Percentiles rank a stretch among this genome's conserved stretches.
Conservation (phyloP, 2,888 invertebrate genomes). For the Spatulosminthurus flaviceps region DNA sequence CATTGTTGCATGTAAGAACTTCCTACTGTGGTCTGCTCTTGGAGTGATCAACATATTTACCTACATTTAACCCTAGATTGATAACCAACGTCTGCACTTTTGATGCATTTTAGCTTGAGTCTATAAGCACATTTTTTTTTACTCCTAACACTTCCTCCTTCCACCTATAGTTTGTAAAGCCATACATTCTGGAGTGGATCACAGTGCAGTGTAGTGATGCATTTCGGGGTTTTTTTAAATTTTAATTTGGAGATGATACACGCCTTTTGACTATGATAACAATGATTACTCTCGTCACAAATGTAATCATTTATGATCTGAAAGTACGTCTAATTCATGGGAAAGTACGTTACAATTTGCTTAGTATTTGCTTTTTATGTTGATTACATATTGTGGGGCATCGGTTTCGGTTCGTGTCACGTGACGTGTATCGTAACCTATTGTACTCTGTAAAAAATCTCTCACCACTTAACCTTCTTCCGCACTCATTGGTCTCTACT, state of each 20-base stretch:
- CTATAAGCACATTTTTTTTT: too few relatives aligned
- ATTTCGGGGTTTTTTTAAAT: not conserved
- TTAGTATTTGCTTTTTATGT: conserved; percentile 49
- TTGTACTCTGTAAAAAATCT: conserved; percentile 39
- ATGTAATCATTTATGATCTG: not conserved
- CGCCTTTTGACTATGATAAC: not conserved
- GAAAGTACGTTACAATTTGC: conserved; percentile 22
- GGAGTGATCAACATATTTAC: not conserved
- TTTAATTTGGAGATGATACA: too few relatives aligned
- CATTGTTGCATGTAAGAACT: not conserved
- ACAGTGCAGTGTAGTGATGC: not conserved
- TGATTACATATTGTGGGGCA: conserved; percentile 47
- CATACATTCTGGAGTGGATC: not conserved
- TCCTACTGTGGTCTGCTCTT: conserved; percentile 1
- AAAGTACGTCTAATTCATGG: not conserved
- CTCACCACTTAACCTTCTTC: conserved; percentile 36
- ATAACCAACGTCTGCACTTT: too few relatives aligned
- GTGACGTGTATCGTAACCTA: conserved; percentile 41
- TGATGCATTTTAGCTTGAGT: too few relatives aligned
- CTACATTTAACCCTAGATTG: too few relatives aligned
- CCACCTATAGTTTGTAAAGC: too few relatives aligned
- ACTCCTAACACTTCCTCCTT: too few relatives aligned
- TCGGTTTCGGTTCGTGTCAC: conserved; percentile 42
- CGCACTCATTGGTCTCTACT: conserved; percentile 34
- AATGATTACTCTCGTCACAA: not conserved